Evolutionary conservation across 2,113 vertebrate genomes (phyloP).

Genomic region (Ceyx cyanopectus): DNA sequence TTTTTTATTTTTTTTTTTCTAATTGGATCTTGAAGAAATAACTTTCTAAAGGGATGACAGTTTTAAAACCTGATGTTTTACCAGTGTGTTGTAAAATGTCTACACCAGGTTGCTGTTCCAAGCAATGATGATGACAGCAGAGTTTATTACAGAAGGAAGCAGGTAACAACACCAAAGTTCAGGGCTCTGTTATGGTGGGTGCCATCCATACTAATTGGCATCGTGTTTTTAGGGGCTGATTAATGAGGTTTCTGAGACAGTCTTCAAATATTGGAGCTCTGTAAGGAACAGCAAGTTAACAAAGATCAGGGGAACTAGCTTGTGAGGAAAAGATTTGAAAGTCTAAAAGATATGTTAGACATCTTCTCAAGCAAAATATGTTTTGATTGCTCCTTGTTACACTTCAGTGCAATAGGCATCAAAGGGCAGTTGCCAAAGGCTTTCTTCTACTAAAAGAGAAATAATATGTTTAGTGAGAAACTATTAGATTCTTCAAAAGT

Average conservation of each 20-base stretch:
- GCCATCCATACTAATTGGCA: background rate
- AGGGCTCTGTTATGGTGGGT: background rate
- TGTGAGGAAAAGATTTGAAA: background rate
- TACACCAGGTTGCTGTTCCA: background rate
- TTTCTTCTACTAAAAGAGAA: background rate
- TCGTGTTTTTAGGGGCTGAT: background rate
- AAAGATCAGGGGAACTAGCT: background rate
- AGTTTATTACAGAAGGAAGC: background rate
- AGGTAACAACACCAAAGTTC: background rate
- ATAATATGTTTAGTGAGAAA: background rate
- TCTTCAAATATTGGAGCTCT: background rate
- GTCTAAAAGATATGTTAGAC: background rate
- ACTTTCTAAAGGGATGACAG: constrained; percentile 12
- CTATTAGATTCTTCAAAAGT: background rate
- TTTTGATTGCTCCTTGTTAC: background rate
- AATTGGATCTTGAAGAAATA: background rate
- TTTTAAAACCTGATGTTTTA: constrained; percentile 6
- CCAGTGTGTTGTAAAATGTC: background rate
- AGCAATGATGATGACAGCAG: background rate
- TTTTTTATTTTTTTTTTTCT: background rate
- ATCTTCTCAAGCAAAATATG: background rate
- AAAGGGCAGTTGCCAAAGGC: background rate
- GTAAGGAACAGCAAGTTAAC: background rate
- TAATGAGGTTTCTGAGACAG: constrained; percentile 15
- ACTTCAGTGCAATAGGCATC: background rate